phyloP scores from a whole-genome alignment of 2,888 invertebrate genomes.

The Aphidoletes aphidimyza region DNA sequence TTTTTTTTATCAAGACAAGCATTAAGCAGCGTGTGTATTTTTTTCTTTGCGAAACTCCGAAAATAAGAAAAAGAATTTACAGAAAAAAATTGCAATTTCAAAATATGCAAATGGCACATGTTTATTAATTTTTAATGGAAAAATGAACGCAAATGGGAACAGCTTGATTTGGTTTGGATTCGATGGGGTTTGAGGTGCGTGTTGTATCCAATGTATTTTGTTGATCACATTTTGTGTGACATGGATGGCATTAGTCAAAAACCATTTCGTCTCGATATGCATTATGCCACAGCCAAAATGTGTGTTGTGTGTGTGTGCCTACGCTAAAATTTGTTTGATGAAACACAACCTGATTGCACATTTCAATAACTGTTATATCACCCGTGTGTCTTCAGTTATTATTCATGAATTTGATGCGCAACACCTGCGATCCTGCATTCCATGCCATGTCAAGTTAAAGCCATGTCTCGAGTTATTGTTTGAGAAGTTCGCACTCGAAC shows the following conservation, averaged over 20 bases:
- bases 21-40: neutral
- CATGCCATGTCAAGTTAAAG: constrained; percentile 15
- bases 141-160: no score
- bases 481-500: neutral
- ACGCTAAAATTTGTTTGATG: neutral
- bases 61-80: neutral
- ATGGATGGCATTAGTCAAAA: neutral
- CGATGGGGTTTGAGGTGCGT: neutral
- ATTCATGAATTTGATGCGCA: constrained; percentile 8
- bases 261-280: neutral
- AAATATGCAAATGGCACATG: no score
- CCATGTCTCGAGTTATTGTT: neutral
- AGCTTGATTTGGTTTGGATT: no score
- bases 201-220: neutral
- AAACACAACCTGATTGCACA: constrained; percentile 21
- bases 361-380: constrained; percentile 48
- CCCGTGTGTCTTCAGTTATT: neutral
- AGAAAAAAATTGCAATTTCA: neutral
- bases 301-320: neutral
- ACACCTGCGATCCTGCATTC: constrained; percentile 31
- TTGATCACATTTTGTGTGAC: neutral
- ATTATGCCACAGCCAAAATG: no score
- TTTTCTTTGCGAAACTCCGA: no score
- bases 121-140: no score
- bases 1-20: neutral